Evolutionary conservation across 2,888 invertebrate genomes (phyloP), one percentile per base, ranked within the genome.

Genomic region (Metallyticus violacea): DNA sequence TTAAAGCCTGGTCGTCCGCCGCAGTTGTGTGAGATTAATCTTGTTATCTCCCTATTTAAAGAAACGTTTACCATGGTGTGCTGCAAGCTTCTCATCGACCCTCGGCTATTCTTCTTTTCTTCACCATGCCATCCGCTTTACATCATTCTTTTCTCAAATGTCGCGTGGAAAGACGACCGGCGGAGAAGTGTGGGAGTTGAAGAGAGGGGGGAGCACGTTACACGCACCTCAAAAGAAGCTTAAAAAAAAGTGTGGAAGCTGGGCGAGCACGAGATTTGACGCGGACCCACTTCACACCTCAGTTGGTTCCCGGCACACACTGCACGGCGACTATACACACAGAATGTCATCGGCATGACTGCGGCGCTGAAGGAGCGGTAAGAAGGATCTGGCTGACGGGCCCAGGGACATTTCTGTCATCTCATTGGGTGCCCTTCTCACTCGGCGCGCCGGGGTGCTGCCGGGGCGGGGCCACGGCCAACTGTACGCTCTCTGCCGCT

Each of bases 371-470:
- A 62, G 40, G 40, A 62, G 40, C 40, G 40, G 40, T 62, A 62
- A 62, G 40, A 62, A 62, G 40, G 40, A 15, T 62, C 40, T 62
- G 40, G 40, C 40, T 62, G 40, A 62, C 40, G 40, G 40, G 22
- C 40, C 40, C 40, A 62, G 40, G 15, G 82, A 82, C 82, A 82
- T 29, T 82, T 82, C 82, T 82, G 82, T 82, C 82, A 82, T 82
- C 82, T 76, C 62, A 82, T 82, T 82, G 82, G 82, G 40, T 62
- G 40, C 40, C 15, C 40, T 62, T 62, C 40, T 62, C 40, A 62
- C 40, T 62, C 40, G 40, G 40, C 40, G 40, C 40, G 40, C 40
- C 40, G 22, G 40, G 40, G 40, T 62, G 40, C 40, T 62, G 40
- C 40, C 15, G 40, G 40, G 40, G 40, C 40, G 40, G 40, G 40